Conservation (phyloP, 2,797 vertebrate genomes). For the Otolemur crassicaudatus region DNA sequence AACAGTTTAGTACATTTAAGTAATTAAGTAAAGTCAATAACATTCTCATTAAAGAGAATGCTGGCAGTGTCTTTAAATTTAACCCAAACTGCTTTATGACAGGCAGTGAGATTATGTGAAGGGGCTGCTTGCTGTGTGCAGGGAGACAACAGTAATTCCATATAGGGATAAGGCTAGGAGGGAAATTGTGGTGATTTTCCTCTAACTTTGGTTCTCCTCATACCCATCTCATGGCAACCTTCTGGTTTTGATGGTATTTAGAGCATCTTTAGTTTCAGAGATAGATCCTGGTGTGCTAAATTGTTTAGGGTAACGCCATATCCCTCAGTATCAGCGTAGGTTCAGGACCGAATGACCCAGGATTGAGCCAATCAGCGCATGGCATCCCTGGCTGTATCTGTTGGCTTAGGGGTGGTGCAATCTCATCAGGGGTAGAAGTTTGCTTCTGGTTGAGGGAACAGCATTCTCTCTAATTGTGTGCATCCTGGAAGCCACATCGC, state of each 20-base stretch:
- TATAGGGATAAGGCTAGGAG: not conserved
- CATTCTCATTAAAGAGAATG: not conserved
- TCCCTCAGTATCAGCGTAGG: not conserved
- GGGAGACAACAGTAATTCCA: not conserved
- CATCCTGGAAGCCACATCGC: not conserved
- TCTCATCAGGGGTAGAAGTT: not conserved
- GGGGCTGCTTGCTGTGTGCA: not conserved
- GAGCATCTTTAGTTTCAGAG: not conserved
- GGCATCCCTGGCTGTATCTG: not conserved
- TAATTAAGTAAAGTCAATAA: conserved; percentile 25
- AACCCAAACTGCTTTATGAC: not conserved
- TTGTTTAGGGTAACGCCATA: not conserved
- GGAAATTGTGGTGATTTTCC: not conserved
- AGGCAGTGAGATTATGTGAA: not conserved
- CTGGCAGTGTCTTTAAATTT: conserved; percentile 9
- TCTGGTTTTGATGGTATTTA: not conserved
- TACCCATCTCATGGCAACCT: not conserved
- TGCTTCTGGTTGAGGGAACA: not conserved
- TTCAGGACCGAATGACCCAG: not conserved
- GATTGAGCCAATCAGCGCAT: not conserved
- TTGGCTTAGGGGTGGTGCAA: not conserved
- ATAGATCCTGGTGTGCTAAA: not conserved
- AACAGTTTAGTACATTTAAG: conserved; percentile 14
- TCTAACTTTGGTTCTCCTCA: not conserved
- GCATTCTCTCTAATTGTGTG: not conserved